Conservation (phyloP, 2,888 invertebrate genomes). For the Agapostemon virescens region DNA sequence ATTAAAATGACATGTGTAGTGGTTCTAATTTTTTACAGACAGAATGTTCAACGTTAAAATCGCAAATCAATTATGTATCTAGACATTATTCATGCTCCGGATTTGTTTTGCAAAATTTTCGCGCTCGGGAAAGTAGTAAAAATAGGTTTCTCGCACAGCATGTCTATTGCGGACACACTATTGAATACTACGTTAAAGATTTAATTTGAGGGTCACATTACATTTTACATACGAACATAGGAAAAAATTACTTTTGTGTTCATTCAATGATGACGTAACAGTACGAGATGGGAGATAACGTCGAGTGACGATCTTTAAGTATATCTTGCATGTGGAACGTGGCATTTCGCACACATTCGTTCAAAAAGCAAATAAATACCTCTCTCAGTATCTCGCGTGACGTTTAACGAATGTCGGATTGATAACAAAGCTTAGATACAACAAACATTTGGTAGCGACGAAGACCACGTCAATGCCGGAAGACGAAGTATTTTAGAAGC, state of each 20-base stretch:
- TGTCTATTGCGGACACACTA: background rate
- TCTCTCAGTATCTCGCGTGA: background rate
- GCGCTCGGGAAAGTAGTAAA: background rate
- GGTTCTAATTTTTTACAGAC: background rate
- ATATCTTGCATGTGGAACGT: constrained; percentile 4
- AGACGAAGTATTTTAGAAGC: background rate
- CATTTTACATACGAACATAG: background rate
- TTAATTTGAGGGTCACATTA: background rate
- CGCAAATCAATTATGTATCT: background rate
- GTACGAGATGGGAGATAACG: background rate
- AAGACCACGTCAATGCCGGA: background rate
- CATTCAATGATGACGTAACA: background rate
- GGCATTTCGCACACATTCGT: constrained; percentile 7
- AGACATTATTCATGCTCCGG: background rate
- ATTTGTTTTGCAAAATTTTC: background rate
- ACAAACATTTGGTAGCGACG: constrained; percentile 7
- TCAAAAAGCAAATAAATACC: constrained; percentile 9
- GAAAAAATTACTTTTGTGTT: background rate
- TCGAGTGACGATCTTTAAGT: background rate
- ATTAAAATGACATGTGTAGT: no score
- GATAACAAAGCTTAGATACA: constrained; percentile 8
- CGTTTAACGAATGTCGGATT: background rate
- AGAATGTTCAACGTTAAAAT: background rate
- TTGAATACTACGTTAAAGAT: background rate
- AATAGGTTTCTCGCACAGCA: background rate